Base-by-base conservation (phyloP, 2,113 vertebrate genomes). In the Entelurus aequoreus region DNA sequence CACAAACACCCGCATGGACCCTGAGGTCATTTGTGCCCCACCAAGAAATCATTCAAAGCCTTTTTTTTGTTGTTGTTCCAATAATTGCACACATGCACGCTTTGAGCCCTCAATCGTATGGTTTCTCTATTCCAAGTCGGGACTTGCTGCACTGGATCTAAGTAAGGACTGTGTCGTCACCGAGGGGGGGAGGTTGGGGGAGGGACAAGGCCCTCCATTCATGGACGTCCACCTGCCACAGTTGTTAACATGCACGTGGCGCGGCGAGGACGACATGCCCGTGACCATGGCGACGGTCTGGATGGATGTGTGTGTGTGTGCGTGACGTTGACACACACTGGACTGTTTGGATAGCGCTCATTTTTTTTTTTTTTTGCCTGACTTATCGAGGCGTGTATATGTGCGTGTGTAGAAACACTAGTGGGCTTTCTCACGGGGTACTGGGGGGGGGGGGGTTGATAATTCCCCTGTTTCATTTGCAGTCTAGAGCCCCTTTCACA, bases 181-280 rank as follows among this genome's bases (percentile, higher is more conserved):
- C 66, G 49, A 68, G 62, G 72, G 74, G 60, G 36, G 72, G 74
- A 57, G 36, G 54, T 19, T 19, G 71, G 59, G 51, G 71, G 56
- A 50, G 65, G 77, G 78, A 92, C 88, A 92, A 92, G 84, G 89
- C 72, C 72, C 58, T 62, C 84, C 84, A 87, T 90, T 90, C 87
- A 91, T 84, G 81, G 64, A 56, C 65, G 16, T 86, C 83, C 89
- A 91, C 87, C 89, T 90, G 88, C 89, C 80, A 70, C 72, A 72
- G 72, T 83, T 72, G 63, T 84, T 88, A 80, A 69, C 74, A 88
- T 86, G 86, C 83, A 75, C 47, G 60, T 58, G 69, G 81, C 60
- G 67, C 72, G 71, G 40, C 63, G 77, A 49, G 8, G 37, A 54
- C 6, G 51, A 47, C 69, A 48, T 49, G 62, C 65, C 12, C 54